phyloP scores from a whole-genome alignment of 2,888 invertebrate species.

The Bellardia bayeri region DNA sequence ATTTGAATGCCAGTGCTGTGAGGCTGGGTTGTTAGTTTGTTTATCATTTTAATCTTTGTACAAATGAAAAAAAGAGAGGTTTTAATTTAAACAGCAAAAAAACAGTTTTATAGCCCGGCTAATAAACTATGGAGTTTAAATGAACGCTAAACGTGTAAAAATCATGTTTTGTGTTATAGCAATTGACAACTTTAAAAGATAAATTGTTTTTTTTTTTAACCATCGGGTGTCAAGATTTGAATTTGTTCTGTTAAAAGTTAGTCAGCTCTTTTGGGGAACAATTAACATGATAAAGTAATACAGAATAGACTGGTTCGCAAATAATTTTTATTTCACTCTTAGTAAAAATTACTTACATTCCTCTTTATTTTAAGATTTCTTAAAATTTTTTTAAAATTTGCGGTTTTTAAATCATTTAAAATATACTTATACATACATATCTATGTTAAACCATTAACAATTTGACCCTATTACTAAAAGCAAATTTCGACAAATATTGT shows the following conservation, averaged over 20 bases:
- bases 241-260: not conserved
- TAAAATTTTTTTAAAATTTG: too few relatives aligned
- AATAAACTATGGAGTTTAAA: not conserved
- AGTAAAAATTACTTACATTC: too few relatives aligned
- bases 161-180: not conserved
- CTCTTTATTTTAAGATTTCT: too few relatives aligned
- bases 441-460: too few relatives aligned
- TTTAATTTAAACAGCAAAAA: not conserved
- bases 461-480: too few relatives aligned
- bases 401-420: too few relatives aligned
- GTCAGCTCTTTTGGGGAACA: not conserved
- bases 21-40: not conserved
- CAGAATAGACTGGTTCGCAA: not conserved
- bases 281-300: too few relatives aligned
- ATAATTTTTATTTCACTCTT: too few relatives aligned
- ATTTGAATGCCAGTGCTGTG: not conserved
- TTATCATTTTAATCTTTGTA: not conserved
- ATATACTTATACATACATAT: too few relatives aligned
- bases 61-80: not conserved
- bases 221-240: too few relatives aligned
- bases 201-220: too few relatives aligned
- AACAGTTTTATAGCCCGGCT: not conserved
- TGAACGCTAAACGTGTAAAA: not conserved
- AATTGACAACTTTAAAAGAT: slow-evolving; percentile 1
- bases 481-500: too few relatives aligned